phyloP scores from a whole-genome alignment of 2,113 vertebrate genomes.

The Stegostoma tigrinum region DNA sequence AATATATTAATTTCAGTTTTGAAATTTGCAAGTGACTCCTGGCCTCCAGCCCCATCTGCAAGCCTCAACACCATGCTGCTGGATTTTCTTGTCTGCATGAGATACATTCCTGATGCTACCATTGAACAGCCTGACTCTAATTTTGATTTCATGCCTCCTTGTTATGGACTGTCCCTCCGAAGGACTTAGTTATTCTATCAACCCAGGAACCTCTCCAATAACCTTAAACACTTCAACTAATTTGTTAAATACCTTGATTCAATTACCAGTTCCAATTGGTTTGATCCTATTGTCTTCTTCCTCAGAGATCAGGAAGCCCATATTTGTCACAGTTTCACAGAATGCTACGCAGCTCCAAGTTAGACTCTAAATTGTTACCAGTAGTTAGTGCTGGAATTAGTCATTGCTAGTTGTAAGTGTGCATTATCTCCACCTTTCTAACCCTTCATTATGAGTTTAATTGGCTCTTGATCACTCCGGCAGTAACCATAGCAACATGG shows the following conservation, averaged over 20 bases:
- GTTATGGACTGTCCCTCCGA: not conserved
- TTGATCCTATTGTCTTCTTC: not conserved
- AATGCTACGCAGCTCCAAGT: not conserved
- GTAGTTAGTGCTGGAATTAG: slow-evolving; percentile 29
- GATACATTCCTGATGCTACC: not conserved
- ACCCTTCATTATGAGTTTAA: slow-evolving; percentile 30
- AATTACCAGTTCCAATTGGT: not conserved
- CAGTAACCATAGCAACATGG: slow-evolving; percentile 29
- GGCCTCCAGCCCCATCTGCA: not conserved
- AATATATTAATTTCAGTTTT: not conserved
- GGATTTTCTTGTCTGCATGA: not conserved
- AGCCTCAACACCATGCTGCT: not conserved
- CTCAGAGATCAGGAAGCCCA: not conserved
- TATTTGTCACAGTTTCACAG: not conserved
- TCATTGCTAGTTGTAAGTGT: slow-evolving; percentile 25
- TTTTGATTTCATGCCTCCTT: not conserved
- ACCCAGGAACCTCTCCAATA: not conserved
- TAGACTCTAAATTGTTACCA: not conserved
- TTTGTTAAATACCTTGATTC: not conserved
- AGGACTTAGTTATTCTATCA: not conserved
- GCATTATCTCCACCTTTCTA: slow-evolving; percentile 28
- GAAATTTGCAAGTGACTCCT: not conserved
- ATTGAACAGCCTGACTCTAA: not conserved
- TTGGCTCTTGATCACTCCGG: slow-evolving; percentile 30
- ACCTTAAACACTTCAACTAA: not conserved